A percentile compares a stretch with the other conserved stretches of the same genome.
These are phyloP conservation scores for Strongylocentrotus purpuratus DNA, from an alignment of 35 echinoderm and acorn worm species.

Conservation along the genomic window DNA sequence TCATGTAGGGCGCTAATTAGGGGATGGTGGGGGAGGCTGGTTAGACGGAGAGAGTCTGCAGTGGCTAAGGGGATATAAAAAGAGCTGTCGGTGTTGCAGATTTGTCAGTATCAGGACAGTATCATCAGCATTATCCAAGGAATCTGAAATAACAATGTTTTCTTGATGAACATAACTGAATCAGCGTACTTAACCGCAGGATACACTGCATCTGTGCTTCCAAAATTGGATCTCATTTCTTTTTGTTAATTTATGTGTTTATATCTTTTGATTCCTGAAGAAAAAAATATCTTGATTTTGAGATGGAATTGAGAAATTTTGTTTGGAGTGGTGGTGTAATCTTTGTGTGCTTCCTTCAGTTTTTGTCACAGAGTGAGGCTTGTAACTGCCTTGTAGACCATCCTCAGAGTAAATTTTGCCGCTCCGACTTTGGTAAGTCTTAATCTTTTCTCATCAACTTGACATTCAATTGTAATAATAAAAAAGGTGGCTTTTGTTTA, in stretches of 20 bases:
- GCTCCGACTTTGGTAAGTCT: constrained; percentile 25
- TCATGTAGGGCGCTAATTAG: constrained; percentile 4
- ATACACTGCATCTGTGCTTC: not conserved
- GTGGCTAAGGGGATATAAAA: not conserved
- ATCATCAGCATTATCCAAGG: not conserved
- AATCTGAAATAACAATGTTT: not conserved
- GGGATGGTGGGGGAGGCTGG: constrained; percentile 18
- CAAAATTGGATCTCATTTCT: not conserved
- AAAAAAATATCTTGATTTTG: not conserved
- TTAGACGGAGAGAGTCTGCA: not conserved
- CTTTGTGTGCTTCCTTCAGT: not conserved
- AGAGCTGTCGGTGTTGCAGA: constrained; percentile 16
- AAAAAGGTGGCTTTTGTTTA: too few species aligned
- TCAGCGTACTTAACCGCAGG: not conserved
- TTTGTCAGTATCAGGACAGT: not conserved
- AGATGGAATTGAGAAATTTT: not conserved
- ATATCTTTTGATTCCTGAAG: too few species aligned
- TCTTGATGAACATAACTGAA: not conserved
- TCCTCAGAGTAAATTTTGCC: constrained; percentile 30
- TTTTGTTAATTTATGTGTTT: too few species aligned
- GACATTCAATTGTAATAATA: too few species aligned
- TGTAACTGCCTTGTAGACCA: constrained; percentile 43
- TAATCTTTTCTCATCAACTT: not conserved
- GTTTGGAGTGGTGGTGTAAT: not conserved
- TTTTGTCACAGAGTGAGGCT: not conserved